These are phyloP conservation scores for Heliothis peltigera DNA, from an alignment of 2,888 invertebrate genomes.

Conservation along the genomic window DNA sequence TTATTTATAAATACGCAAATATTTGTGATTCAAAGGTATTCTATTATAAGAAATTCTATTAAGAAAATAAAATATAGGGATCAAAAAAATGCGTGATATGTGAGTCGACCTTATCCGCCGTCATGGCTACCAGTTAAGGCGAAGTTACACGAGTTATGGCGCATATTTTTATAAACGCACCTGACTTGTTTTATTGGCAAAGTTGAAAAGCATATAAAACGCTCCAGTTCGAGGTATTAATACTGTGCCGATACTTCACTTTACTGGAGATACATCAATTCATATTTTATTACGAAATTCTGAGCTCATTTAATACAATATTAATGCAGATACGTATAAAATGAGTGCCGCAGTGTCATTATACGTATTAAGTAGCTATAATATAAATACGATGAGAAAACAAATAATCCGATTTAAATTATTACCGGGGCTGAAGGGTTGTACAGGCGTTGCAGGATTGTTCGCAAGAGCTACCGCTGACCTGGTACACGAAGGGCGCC, in stretches of 20 bases:
- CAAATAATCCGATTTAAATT: too few relatives aligned
- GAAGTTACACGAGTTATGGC: conserved; percentile 51
- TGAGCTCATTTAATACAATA: conserved; percentile 33
- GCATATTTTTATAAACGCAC: conserved; percentile 64
- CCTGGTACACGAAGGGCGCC: too few relatives aligned
- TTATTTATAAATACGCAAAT: too few relatives aligned
- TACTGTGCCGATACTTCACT: conserved; percentile 39
- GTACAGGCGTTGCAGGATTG: too few relatives aligned
- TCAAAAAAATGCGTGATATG: conserved; percentile 23
- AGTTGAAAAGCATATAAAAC: conserved; percentile 60
- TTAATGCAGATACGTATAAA: conserved; percentile 17
- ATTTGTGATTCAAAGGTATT: too few relatives aligned
- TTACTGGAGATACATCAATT: conserved; percentile 30
- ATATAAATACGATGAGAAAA: too few relatives aligned
- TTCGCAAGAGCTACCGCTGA: too few relatives aligned
- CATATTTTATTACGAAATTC: conserved; percentile 46
- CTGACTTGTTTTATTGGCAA: conserved; percentile 63
- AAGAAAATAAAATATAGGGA: conserved; percentile 10
- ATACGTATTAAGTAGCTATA: too few relatives aligned
- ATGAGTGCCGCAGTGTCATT: not conserved
- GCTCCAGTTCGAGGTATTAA: conserved; percentile 47
- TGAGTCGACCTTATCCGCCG: conserved; percentile 30
- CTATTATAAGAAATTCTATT: too few relatives aligned
- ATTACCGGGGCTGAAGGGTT: too few relatives aligned
- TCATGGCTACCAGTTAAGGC: conserved; percentile 44